A percentile compares a stretch with the other conserved stretches of the same genome.
Evolutionary conservation across 2,888 invertebrate species (phyloP).

Genomic region (Himalopsyche anomala): DNA sequence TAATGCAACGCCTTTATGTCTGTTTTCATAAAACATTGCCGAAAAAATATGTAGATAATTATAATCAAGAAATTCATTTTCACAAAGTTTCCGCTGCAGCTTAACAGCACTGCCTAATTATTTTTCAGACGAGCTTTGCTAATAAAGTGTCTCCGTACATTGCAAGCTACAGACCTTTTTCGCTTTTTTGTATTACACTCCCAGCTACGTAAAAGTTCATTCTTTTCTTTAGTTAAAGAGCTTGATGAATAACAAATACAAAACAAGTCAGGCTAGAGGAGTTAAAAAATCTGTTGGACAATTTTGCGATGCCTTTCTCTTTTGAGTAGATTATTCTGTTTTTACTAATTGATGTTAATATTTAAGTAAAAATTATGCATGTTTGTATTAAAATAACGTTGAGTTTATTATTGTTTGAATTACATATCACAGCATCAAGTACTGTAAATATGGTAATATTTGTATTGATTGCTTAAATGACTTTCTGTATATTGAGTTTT

Average conservation of each 20-base stretch:
- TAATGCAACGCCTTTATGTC: too few relatives aligned
- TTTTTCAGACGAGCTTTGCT: constrained; percentile 51
- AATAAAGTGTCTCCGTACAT: constrained; percentile 52
- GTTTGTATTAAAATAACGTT: too few relatives aligned
- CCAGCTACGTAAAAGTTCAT: constrained; percentile 32
- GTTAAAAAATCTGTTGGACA: constrained; percentile 15
- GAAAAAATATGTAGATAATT: too few relatives aligned
- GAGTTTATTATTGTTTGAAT: too few relatives aligned
- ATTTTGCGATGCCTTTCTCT: not conserved
- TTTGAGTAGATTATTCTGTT: not conserved
- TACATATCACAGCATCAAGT: too few relatives aligned
- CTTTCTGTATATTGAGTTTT: too few relatives aligned
- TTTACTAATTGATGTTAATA: not conserved
- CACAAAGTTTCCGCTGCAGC: constrained; percentile 17
- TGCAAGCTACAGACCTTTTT: constrained; percentile 32
- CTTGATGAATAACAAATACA: constrained; percentile 39
- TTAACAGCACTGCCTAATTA: constrained; percentile 51
- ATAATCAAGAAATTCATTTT: not conserved
- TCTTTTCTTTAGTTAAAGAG: constrained; percentile 23
- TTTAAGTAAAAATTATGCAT: too few relatives aligned
- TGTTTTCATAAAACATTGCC: too few relatives aligned
- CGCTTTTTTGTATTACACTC: constrained; percentile 1
- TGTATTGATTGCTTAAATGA: too few relatives aligned
- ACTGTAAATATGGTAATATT: too few relatives aligned
- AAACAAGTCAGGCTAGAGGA: constrained; percentile 2